Evolutionary conservation across 2,797 vertebrate species (phyloP).

Genomic region (Enteromius trimaculatus): DNA sequence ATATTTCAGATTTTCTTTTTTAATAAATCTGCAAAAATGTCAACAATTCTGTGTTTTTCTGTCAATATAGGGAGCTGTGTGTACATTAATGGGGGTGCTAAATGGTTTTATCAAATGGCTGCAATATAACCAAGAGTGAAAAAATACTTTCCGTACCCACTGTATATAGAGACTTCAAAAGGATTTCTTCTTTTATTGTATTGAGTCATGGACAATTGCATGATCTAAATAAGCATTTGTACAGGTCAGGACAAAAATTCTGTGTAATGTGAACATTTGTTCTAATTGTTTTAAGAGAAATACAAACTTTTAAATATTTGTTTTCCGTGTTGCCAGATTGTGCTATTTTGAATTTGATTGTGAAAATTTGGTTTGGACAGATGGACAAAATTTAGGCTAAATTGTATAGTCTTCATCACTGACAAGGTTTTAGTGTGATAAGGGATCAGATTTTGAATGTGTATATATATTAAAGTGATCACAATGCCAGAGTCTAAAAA

Average conservation of each 20-base stretch:
- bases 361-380: not conserved
- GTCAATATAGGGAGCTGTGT: no score
- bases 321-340: not conserved
- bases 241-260: not conserved
- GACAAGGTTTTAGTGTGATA: not conserved
- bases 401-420: not conserved
- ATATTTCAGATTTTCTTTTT: no score
- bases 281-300: not conserved
- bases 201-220: not conserved
- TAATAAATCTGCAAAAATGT: no score
- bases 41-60: no score
- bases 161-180: not conserved
- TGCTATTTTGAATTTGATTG: not conserved
- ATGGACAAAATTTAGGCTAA: not conserved
- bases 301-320: not conserved
- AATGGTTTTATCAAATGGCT: no score
- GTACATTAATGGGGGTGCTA: no score
- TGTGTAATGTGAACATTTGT: not conserved
- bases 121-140: no score
- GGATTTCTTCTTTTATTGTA: not conserved
- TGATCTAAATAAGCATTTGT: not conserved
- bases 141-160: no score
- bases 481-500: not conserved
- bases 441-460: not conserved
- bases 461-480: not conserved